Evolutionary conservation across 1,140 invertebrate genomes (phyloP), one percentile per base, ranked within the genome.

Genomic region (Eulimnadia texana): DNA sequence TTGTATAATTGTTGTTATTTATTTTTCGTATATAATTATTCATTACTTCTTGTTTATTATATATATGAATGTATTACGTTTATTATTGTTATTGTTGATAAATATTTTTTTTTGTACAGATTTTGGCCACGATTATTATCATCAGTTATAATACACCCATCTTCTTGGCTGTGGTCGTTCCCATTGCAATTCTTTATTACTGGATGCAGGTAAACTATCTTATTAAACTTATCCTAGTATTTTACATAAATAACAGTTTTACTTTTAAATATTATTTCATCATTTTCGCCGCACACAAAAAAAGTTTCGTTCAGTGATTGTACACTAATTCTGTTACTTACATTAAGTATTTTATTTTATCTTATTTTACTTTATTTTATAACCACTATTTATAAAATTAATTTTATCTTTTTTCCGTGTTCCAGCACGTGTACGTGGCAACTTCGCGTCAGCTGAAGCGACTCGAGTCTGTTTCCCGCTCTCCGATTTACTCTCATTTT

Each of bases 401-500:
- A n/a, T n/a, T n/a, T n/a, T n/a, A n/a, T n/a, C n/a, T n/a, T 16
- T 42, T 42, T 16, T 42, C 33, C 16, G 16, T 16, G 6, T 6
- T 42, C 16, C 83, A 97, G 81, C 83, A 90, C 65, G 94, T 97
- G 76, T 98, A 98, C 73, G 90, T 98, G 53, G 63, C 84, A 0
- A 90, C 93, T 0, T 97, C 93, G 2, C 75, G 95, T 24, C 95
- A 99, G 71, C 72, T 99, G 60, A 98, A 96, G 77, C 80, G 96
- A 50, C 71, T 99, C 24, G 94, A 98, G 72, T 98, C 94, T 0
- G 85, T 96, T 0, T 93, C 90, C 16, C 80, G 93, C 54, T 98
- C 93, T 10, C 95, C 96, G 0, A 97, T 99, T 68, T 98, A 96
- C 74, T 95, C 93, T 3, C 94, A 98, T 76, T 98, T 98, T 73